Base-by-base conservation (phyloP, 1,140 invertebrate genomes). In the Hyphantria cunea region DNA sequence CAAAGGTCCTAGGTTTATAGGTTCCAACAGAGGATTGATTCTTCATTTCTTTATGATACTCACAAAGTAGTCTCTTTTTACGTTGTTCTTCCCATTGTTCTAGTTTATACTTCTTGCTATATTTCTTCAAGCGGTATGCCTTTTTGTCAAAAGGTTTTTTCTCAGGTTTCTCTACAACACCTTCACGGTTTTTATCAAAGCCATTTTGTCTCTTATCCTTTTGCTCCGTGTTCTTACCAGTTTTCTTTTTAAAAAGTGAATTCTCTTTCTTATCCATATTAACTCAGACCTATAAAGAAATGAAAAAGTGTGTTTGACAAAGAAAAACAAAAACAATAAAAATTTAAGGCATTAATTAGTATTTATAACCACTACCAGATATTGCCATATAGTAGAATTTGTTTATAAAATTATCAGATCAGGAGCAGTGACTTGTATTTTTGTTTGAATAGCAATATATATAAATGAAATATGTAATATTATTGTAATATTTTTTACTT, bases 31-130 rank as follows among this genome's bases (percentile, higher is more conserved):
- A 58, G 6, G 82, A 68, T 9, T 92, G 90, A 68, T 92, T 92
- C 70, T 92, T 90, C 0, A 93, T 66, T n/a, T 92, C 88, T 64
- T 93, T 94, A 12, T 93, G 87, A 74, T 93, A 93, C 39, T 86
- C 75, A 15, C 85, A 80, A 8, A 94, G 41, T 14, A 94, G 69
- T 41, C 77, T 80, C 61, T 93, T 92, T 67, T 93, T 94, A 11
- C 93, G 88, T 60, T 88, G 90, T 50, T 94, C 92, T 64, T 94
- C 92, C 93, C 93, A 95, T 80, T 94, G 91, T 48, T 93, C 86
- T 33, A 95, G 84, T 87, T 94, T 94, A 55, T 93, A 93, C 70
- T 94, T 94, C 37, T 94, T 93, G 68, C 93, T 94, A 64, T 94
- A 95, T 69, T 94, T 94, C 61, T 94, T 91, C 31, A 93, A 60